Percentiles rank a stretch among this genome's conserved stretches.
These are phyloP conservation scores for Gobio gobio DNA, from an alignment of 2,113 vertebrate species.

Conservation along the genomic window DNA sequence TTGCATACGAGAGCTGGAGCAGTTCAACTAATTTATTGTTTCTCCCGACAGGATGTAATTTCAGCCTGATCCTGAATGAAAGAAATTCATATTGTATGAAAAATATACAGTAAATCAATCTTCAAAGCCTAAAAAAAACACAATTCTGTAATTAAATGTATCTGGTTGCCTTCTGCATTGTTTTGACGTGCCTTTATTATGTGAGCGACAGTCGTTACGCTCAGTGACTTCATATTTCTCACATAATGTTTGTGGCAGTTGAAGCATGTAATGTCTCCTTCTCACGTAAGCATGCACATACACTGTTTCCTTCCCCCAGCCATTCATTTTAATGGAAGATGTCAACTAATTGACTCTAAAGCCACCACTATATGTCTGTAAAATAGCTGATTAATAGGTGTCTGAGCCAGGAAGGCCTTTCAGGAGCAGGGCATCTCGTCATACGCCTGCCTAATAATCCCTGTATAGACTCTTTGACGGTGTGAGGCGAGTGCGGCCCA, in stretches of 20 bases:
- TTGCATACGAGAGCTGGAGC: constrained; percentile 26
- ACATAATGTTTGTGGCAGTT: background rate
- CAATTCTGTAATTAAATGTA: constrained; percentile 71
- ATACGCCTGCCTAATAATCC: constrained; percentile 46
- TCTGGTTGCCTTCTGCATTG: constrained; percentile 70
- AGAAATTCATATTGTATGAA: constrained; percentile 62
- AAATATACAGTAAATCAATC: constrained; percentile 43
- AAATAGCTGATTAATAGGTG: constrained; percentile 52
- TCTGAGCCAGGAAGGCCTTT: background rate
- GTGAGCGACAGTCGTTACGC: constrained; percentile 14
- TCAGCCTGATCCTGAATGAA: constrained; percentile 67
- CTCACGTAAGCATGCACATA: background rate
- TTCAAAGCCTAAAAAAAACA: constrained; percentile 47
- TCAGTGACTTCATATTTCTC: constrained; percentile 36
- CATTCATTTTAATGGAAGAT: constrained; percentile 13
- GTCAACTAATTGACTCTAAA: constrained; percentile 50
- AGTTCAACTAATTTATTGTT: constrained; percentile 56
- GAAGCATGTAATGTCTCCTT: background rate
- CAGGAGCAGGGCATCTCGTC: constrained; percentile 26
- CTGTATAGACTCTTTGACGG: background rate
- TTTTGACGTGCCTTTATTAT: constrained; percentile 29
- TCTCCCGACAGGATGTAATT: constrained; percentile 70
- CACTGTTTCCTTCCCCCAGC: constrained; percentile 18
- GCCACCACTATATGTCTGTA: constrained; percentile 18
- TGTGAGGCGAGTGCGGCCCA: constrained; percentile 20